A percentile compares a stretch with the other conserved stretches of the same genome.
Conservation (phyloP, 2,888 invertebrate species). For the Flexamia atlantica region DNA sequence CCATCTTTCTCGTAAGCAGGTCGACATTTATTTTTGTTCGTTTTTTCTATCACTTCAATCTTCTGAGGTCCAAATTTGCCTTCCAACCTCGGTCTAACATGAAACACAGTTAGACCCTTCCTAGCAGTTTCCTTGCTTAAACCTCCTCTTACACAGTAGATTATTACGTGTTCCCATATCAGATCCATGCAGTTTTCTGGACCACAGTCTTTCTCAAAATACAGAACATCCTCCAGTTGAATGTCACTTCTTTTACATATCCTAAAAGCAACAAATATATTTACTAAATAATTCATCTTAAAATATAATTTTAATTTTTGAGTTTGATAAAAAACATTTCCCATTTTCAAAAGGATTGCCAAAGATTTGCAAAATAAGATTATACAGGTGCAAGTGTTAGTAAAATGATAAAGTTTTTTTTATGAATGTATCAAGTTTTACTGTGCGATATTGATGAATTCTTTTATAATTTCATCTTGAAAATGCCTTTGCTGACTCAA, state of each 20-base stretch:
- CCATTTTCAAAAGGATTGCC: too few relatives aligned
- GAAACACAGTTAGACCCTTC: conserved; percentile 11
- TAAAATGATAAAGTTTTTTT: too few relatives aligned
- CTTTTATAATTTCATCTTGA: too few relatives aligned
- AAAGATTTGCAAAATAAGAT: too few relatives aligned
- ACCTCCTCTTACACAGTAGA: conserved; percentile 30
- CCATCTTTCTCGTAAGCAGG: conserved; percentile 41
- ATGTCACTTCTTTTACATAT: conserved; percentile 37
- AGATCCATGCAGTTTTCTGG: conserved; percentile 24
- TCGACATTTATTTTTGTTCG: conserved; percentile 44
- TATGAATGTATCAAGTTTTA: too few relatives aligned
- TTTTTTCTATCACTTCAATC: not conserved
- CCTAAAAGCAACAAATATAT: conserved; percentile 26
- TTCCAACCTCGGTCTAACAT: conserved; percentile 23
- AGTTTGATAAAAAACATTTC: too few relatives aligned
- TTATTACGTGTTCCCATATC: conserved; percentile 39
- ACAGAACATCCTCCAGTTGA: conserved; percentile 32
- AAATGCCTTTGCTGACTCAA: too few relatives aligned
- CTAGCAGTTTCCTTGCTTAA: conserved; percentile 40
- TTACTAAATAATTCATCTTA: not conserved
- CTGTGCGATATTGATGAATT: too few relatives aligned
- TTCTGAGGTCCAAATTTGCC: conserved; percentile 1
- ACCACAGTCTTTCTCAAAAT: conserved; percentile 49
- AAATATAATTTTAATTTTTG: too few relatives aligned
- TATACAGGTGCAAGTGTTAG: too few relatives aligned